phyloP scores from a whole-genome alignment of 2,113 vertebrate species.

The Salminus brasiliensis region DNA sequence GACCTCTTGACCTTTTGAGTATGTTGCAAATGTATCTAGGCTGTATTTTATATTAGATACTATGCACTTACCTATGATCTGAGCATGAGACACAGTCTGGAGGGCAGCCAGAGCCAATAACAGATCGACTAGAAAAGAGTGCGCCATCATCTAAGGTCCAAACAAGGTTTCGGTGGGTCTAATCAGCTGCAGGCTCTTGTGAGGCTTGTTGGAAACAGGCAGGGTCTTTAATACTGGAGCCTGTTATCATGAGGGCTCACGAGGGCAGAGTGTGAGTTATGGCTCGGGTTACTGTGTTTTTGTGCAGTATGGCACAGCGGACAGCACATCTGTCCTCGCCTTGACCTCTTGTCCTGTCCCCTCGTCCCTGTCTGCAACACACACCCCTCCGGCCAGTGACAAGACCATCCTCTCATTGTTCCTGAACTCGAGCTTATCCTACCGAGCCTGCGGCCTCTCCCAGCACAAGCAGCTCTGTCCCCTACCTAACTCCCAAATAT shows the following conservation, averaged over 20 bases:
- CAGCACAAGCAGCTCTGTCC: neutral
- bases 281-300: conserved; percentile 10
- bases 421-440: conserved; percentile 43
- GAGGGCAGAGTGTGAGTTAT: conserved; percentile 4
- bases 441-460: neutral
- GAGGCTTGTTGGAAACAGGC: neutral
- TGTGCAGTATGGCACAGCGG: conserved; percentile 11
- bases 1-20: neutral
- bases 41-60: neutral
- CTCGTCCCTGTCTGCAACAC: conserved; percentile 17
- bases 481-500: neutral
- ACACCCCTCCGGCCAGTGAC: conserved; percentile 46
- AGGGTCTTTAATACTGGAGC: conserved; percentile 20
- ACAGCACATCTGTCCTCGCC: conserved; percentile 62
- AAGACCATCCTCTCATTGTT: conserved; percentile 75
- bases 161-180: neutral
- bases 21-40: too few species aligned
- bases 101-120: conserved; percentile 54
- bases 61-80: conserved; percentile 63
- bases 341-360: conserved; percentile 61
- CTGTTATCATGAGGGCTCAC: conserved; percentile 10
- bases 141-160: neutral
- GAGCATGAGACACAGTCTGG: conserved; percentile 38
- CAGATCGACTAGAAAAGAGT: conserved; percentile 38
- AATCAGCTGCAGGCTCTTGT: neutral